phyloP scores from a whole-genome alignment of 1,140 invertebrate genomes.

The Caenorhabditis latens region DNA sequence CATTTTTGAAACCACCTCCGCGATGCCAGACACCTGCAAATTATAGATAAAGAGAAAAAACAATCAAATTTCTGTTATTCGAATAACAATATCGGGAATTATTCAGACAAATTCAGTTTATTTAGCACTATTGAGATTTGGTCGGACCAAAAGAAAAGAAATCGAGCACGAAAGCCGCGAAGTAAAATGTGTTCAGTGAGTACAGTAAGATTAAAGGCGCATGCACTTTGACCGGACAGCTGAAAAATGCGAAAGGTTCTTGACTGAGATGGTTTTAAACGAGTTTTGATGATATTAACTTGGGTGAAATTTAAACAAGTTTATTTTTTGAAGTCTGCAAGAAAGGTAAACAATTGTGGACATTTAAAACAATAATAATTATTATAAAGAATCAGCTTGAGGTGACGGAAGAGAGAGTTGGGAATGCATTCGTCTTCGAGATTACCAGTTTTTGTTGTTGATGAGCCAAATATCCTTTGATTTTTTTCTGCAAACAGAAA shows the following conservation, averaged over 20 bases:
- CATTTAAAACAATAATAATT: conserved; percentile 4
- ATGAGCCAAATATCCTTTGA: conserved; percentile 94
- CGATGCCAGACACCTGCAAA: conserved; percentile 29
- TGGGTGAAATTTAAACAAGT: not conserved
- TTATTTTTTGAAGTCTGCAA: no score
- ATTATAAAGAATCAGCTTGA: conserved; percentile 4
- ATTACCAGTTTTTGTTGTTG: conserved; percentile 96
- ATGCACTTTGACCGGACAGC: not conserved
- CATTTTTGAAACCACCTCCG: not conserved
- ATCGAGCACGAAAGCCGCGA: no score
- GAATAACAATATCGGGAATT: not conserved
- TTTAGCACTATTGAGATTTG: no score
- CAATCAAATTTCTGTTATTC: not conserved
- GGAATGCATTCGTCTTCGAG: conserved; percentile 96
- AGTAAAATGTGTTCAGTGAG: not conserved
- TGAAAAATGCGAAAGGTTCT: no score
- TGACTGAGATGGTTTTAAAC: no score
- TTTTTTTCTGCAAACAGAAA: conserved; percentile 79
- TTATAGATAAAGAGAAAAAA: not conserved
- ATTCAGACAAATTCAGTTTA: no score
- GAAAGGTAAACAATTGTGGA: not conserved
- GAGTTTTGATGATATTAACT: no score
- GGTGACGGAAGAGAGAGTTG: conserved; percentile 79
- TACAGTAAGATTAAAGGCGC: conserved; percentile 19
- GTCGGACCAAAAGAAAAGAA: no score